These are phyloP conservation scores for Melieria picta DNA, from an alignment of 2,888 invertebrate species.

Conservation along the genomic window DNA sequence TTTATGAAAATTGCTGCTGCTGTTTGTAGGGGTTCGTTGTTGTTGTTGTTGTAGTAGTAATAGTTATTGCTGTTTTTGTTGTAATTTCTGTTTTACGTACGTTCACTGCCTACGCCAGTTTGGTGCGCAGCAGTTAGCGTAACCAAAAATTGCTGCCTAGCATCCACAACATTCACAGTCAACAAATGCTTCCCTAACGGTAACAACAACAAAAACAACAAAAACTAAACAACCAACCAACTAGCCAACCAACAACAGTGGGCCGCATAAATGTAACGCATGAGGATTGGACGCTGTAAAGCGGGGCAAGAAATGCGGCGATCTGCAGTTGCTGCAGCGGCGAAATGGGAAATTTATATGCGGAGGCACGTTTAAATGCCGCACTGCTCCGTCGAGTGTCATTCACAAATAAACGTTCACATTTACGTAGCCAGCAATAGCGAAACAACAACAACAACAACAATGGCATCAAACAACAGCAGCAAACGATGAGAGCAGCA, in stretches of 20 bases:
- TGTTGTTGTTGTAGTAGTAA: background rate
- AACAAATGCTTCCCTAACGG: background rate
- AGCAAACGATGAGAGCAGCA: background rate
- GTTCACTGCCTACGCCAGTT: no score
- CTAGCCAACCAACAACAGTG: background rate
- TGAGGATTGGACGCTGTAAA: background rate
- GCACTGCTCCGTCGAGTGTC: slow-evolving; percentile 45
- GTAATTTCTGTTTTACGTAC: no score
- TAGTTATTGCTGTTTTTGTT: no score
- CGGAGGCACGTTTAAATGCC: slow-evolving; percentile 36
- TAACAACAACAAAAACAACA: background rate
- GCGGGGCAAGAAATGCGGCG: background rate
- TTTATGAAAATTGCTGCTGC: no score
- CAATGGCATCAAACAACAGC: background rate
- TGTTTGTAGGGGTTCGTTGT: background rate
- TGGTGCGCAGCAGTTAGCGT: no score
- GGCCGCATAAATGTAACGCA: background rate
- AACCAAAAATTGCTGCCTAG: no score
- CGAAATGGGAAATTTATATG: slow-evolving; percentile 28
- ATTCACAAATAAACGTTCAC: slow-evolving; percentile 57
- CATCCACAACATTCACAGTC: no score
- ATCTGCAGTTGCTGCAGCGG: slow-evolving; percentile 9
- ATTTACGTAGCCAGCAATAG: slow-evolving; percentile 46
- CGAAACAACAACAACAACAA: background rate
- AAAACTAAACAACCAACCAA: background rate